phyloP scores from a whole-genome alignment of 2,888 invertebrate genomes.

The Polymixis flavicincta region DNA sequence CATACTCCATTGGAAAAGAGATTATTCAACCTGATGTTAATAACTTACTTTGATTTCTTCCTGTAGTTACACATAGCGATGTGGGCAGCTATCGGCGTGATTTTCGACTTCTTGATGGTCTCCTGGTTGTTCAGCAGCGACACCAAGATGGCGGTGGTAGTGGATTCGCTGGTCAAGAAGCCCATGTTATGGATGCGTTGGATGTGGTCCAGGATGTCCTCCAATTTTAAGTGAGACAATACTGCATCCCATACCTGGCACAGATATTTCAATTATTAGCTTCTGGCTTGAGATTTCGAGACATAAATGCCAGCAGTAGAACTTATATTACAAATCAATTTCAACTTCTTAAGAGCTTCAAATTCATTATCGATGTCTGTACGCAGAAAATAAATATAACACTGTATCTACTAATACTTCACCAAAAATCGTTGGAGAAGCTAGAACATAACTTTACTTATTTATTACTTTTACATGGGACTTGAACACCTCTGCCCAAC shows the following conservation, averaged over 20 bases:
- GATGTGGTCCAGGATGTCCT: constrained; percentile 88
- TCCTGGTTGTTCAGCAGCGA: constrained; percentile 88
- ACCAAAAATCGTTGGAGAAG: not conserved
- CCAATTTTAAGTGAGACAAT: constrained; percentile 89
- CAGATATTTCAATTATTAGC: not conserved
- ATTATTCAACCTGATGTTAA: not conserved
- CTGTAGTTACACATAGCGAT: constrained; percentile 91
- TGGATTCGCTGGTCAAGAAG: constrained; percentile 88
- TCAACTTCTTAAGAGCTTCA: not conserved
- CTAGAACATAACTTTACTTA: too few relatives aligned
- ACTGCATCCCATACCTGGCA: constrained; percentile 92
- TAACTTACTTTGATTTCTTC: constrained; percentile 91
- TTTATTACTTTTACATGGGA: too few relatives aligned
- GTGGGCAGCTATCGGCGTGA: constrained; percentile 89
- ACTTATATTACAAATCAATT: not conserved
- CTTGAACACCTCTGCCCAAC: too few relatives aligned
- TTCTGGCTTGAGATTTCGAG: not conserved
- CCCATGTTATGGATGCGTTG: constrained; percentile 92
- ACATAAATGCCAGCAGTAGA: not conserved
- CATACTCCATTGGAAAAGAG: not conserved
- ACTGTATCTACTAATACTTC: too few relatives aligned
- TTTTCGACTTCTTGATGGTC: constrained; percentile 82
- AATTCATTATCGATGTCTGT: not conserved
- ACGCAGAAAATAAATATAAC: not conserved
- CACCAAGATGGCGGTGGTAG: constrained; percentile 88